Evolutionary conservation across 2,797 vertebrate species (phyloP), one percentile per base, ranked within the genome.

Genomic region (Delichon dasypus): DNA sequence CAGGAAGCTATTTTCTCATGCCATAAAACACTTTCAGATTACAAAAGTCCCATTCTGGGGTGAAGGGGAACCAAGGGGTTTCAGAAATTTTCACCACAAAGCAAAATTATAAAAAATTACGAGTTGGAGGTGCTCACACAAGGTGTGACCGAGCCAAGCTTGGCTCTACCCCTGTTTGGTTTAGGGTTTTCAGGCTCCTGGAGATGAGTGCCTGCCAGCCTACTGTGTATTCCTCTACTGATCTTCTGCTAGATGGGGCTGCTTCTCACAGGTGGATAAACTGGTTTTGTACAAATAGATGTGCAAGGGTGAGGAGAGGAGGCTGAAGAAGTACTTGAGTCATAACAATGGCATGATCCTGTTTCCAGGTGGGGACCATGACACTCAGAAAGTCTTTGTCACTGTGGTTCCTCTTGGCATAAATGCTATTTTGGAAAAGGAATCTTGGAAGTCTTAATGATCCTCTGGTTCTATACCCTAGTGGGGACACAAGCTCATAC

Each of bases 1-100:
- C n/a, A 85, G 80, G 85, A 95, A 90, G 91, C n/a, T 70, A 94
- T 96, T 94, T 95, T 73, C 71, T 82, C 74, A 64, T 57, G 32
- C 60, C 48, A 87, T 95, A 88, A 91, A 96, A 60, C 74, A 89
- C 71, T 90, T 79, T 85, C 70, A 73, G 83, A 60, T 61, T 71
- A 36, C 42, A 84, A 40, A 93, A 86, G 50, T 74, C 86, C 29
- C 54, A 4, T 65, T 85, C 53, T 30, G 73, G 78, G 61, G 45
- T 47, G 53, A 93, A 71, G 19, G 38, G 77, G 29, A 68, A 89
- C 42, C 13, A 83, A 71, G 42, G 76, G 42, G 25, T 47, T 80
- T 87, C 74, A 64, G 65, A 93, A 94, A 30, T 76, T 85, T 92
- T 92, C 60, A 74, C 27, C 34, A 57, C 26, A 62, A 71, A 68